Conservation (phyloP, 2,797 vertebrate genomes). For the Acipenser transmontanus region DNA sequence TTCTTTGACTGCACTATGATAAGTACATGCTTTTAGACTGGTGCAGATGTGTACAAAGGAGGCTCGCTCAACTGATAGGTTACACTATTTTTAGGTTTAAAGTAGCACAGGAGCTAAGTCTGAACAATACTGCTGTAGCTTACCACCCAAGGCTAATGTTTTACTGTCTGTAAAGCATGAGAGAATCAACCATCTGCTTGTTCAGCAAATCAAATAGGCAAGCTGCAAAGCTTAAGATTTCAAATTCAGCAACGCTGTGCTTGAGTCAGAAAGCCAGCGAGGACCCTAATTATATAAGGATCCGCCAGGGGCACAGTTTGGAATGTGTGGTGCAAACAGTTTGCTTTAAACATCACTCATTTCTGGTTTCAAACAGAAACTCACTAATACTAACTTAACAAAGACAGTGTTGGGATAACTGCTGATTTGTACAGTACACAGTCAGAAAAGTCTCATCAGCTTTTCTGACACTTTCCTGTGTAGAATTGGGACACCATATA, state of each 20-base stretch:
- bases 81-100: conserved; percentile 12
- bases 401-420: too few relatives aligned
- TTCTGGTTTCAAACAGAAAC: too few relatives aligned
- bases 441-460: too few relatives aligned
- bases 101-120: conserved; percentile 16
- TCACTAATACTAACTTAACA: too few relatives aligned
- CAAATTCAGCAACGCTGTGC: background rate
- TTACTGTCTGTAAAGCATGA: conserved; percentile 30
- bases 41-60: background rate
- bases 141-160: conserved; percentile 24
- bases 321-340: too few relatives aligned
- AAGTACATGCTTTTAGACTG: background rate
- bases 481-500: too few relatives aligned
- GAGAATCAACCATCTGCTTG: conserved; percentile 30
- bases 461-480: too few relatives aligned
- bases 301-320: background rate
- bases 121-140: conserved; percentile 32
- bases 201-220: conserved; percentile 19
- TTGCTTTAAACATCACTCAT: too few relatives aligned
- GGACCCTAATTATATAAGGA: background rate
- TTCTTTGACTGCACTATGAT: background rate
- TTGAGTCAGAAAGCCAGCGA: background rate
- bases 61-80: background rate
- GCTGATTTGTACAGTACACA: too few relatives aligned
- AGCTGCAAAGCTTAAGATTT: background rate